Conservation (phyloP, 2,113 vertebrate genomes). For the Struthio camelus region DNA sequence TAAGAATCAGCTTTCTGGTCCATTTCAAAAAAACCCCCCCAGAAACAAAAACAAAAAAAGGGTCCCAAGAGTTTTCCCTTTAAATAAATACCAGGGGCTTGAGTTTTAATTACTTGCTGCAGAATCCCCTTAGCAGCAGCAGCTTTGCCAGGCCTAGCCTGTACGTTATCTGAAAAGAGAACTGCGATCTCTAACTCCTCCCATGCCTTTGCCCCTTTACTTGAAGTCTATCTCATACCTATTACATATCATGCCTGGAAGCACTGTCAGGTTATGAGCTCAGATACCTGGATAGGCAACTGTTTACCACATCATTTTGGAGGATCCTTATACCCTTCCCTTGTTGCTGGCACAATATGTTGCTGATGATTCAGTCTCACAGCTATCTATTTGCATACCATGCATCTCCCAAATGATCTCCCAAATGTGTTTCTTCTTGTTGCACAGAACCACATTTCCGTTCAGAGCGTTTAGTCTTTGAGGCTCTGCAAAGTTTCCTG, state of each 20-base stretch:
- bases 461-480: neutral
- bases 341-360: neutral
- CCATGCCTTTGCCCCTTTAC: neutral
- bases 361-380: neutral
- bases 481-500: neutral
- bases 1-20: slow-evolving; percentile 44
- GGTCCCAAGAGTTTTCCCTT: slow-evolving; percentile 42
- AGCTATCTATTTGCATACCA: neutral
- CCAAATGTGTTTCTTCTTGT: neutral
- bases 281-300: neutral
- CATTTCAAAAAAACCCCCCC: slow-evolving; percentile 62
- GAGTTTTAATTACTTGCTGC: slow-evolving; percentile 66
- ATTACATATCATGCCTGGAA: neutral
- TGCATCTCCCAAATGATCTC: neutral
- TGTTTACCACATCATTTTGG: neutral
- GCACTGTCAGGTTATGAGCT: neutral
- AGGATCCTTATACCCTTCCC: neutral
- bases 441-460: neutral
- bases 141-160: slow-evolving; percentile 44
- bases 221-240: slow-evolving; percentile 33
- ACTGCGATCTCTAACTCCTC: slow-evolving; percentile 50
- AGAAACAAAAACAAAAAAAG: too few relatives aligned
- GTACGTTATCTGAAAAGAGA: neutral
- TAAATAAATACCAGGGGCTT: slow-evolving; percentile 41
- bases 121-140: slow-evolving; percentile 64